These are phyloP conservation scores for Hydropotes inermis DNA, from an alignment of 2,113 vertebrate species.

Conservation along the genomic window DNA sequence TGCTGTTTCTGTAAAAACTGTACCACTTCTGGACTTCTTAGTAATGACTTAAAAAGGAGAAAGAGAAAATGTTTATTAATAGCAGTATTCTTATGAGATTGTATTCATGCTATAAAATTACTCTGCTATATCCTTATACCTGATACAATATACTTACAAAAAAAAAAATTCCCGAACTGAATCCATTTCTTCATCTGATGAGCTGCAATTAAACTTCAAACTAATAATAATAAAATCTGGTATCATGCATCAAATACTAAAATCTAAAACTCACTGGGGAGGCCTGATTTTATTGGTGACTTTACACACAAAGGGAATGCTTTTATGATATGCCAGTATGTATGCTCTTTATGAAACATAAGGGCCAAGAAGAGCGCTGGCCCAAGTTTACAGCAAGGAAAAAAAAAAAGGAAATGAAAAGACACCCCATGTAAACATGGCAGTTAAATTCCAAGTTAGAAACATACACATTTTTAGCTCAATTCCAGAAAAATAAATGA, in stretches of 20 bases:
- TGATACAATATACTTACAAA: neutral
- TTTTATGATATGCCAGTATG: neutral
- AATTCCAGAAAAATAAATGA: no score
- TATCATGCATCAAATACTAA: neutral
- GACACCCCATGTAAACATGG: neutral
- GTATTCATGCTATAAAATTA: neutral
- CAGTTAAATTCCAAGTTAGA: neutral
- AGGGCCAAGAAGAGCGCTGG: neutral
- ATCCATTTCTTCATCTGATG: neutral
- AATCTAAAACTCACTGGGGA: neutral
- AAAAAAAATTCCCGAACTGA: neutral
- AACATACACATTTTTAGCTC: neutral
- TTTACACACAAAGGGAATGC: neutral
- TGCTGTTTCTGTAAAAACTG: constrained; percentile 98
- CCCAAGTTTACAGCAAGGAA: neutral
- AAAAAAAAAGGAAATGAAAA: neutral
- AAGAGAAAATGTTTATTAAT: neutral
- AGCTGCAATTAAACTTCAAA: neutral
- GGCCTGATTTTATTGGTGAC: neutral
- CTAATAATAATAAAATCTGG: neutral
- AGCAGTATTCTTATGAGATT: neutral
- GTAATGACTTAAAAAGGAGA: constrained; percentile 88
- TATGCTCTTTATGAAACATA: neutral
- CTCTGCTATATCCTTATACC: neutral
- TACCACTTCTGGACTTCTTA: constrained; percentile 97